A percentile compares a stretch with the other conserved stretches of the same genome.
phyloP scores from a whole-genome alignment of 1,140 invertebrate species.

The Tetragnatha versicolor region DNA sequence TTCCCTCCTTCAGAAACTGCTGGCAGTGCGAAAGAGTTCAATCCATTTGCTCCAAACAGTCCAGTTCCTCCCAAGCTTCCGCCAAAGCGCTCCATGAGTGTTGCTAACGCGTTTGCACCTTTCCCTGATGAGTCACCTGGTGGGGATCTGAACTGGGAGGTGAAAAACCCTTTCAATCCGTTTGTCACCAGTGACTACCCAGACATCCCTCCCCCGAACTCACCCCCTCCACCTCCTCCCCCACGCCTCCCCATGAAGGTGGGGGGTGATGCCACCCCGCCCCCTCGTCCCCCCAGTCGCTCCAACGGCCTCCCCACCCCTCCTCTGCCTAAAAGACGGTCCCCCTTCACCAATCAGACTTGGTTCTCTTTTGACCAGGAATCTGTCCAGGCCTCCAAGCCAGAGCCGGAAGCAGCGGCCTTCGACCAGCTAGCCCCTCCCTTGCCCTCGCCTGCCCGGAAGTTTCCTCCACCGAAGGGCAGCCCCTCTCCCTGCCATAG shows the following conservation, averaged over 20 bases:
- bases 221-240: slow-evolving; percentile 53
- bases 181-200: slow-evolving; percentile 22
- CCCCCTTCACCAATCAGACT: slow-evolving; percentile 19
- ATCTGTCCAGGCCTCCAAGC: not conserved
- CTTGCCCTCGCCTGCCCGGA: slow-evolving; percentile 51
- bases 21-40: slow-evolving; percentile 57
- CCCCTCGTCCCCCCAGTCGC: slow-evolving; percentile 47
- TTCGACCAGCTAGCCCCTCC: slow-evolving; percentile 17
- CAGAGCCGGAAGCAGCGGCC: not conserved
- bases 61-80: slow-evolving; percentile 9
- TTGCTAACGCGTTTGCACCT: not conserved
- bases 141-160: not conserved
- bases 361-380: slow-evolving; percentile 27
- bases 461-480: too few species aligned
- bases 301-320: slow-evolving; percentile 40
- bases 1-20: not conserved
- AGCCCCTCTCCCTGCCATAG: too few species aligned
- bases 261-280: not conserved
- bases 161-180: slow-evolving; percentile 48
- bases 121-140: not conserved
- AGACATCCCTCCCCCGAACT: slow-evolving; percentile 47
- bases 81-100: not conserved
- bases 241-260: slow-evolving; percentile 14
- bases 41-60: slow-evolving; percentile 9
- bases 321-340: slow-evolving; percentile 30